Evolutionary conservation across 2,888 invertebrate species (phyloP), one percentile per base, ranked within the genome.

Genomic region (Vesta saturnalis): DNA sequence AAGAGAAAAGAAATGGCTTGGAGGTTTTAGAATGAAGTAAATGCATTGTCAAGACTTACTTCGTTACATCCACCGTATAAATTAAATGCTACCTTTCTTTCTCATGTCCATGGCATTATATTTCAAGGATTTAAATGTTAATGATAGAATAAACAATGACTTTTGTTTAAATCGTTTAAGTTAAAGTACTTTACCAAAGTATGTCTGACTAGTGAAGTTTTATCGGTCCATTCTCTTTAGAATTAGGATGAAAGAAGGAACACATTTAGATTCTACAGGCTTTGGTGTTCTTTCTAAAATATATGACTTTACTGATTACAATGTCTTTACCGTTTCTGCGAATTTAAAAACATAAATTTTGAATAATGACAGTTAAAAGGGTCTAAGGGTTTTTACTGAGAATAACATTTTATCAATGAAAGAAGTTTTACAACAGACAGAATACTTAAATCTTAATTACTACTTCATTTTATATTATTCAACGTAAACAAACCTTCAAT

Each of bases 201-300:
- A n/a, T 60, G 43, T 60, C 54, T 59, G 59, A 49, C 30, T 54
- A 35, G 39, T 55, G 59, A 19, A 64, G 55, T 63, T 67, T 67
- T 67, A 67, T 58, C 63, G 57, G 63, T 55, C 52, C 52, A 63
- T 54, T 60, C 54, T 67, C 64, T 67, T 47, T 30, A 59, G 67
- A 63, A 67, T 63, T 67, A 57, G 63, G 67, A 63, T 67, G 63
- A 67, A 63, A 59, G 59, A 64, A 59, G 46, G 59, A 63, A 58
- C 52, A 56, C 67, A 67, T 67, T 67, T 67, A 60, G 63, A 67
- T 67, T 67, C 67, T 47, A 55, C 39, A 59, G 54, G 63, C 59
- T 60, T 39, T 56, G 23, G 55, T 49, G 47, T 49, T 49, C 60
- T 54, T 56, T 60, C 49, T 19, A 12, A 66, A 66, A 66, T 60